Conservation (phyloP, 2,113 vertebrate genomes). For the Planiliza haematocheilus region DNA sequence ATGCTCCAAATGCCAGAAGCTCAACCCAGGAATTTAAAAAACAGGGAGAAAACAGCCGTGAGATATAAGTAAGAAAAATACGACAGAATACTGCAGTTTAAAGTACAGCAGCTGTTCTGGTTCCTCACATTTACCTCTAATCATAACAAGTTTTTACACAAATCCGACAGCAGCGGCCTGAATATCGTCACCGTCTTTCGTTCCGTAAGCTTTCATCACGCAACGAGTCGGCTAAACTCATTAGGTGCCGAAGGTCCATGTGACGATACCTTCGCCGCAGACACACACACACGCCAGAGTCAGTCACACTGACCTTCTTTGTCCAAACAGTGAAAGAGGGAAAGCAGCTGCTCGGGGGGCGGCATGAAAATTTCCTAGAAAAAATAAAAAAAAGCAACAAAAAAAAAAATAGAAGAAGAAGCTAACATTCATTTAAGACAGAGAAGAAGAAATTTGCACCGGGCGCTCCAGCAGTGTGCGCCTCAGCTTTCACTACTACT, state of each 20-base stretch:
- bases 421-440: slow-evolving; percentile 12
- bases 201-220: neutral
- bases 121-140: neutral
- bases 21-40: neutral
- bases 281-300: slow-evolving; percentile 19
- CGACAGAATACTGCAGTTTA: neutral
- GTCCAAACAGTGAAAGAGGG: slow-evolving; percentile 15
- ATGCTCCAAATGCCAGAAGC: neutral
- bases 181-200: neutral
- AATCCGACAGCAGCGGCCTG: neutral
- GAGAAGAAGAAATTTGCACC: slow-evolving; percentile 3
- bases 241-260: neutral
- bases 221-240: neutral
- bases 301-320: slow-evolving; percentile 7
- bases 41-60: too few species aligned
- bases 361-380: neutral
- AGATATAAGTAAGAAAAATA: too few species aligned
- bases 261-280: slow-evolving; percentile 10
- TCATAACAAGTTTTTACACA: neutral
- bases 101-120: neutral
- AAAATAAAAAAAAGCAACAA: too few species aligned
- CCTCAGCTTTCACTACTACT: slow-evolving; percentile 12
- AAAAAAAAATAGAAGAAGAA: too few species aligned
- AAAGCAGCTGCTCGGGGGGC: slow-evolving; percentile 26
- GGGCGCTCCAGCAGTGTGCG: neutral